phyloP scores from a whole-genome alignment of 2,888 invertebrate genomes.

The Thelaira solivaga region DNA sequence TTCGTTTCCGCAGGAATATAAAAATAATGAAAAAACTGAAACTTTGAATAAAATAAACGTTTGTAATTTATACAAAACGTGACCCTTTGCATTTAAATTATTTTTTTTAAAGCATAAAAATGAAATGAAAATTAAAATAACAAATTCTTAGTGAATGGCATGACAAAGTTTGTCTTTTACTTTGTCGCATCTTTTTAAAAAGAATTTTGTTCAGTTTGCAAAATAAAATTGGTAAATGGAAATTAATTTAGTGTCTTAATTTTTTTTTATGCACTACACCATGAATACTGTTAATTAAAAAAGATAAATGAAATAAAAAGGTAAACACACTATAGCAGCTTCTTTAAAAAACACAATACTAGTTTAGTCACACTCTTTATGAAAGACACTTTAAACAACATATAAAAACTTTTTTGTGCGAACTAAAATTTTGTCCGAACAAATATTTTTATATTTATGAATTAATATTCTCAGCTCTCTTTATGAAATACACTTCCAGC shows the following conservation, averaged over 20 bases:
- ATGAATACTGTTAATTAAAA: too few relatives aligned
- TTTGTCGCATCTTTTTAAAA: conserved; percentile 27
- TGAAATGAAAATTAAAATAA: not conserved
- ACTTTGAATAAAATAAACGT: conserved; percentile 13
- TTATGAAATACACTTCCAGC: too few relatives aligned
- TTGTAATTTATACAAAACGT: conserved; percentile 53
- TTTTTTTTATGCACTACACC: not conserved
- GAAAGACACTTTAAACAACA: too few relatives aligned
- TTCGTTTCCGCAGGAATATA: conserved; percentile 35
- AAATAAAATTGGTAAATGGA: conserved; percentile 27
- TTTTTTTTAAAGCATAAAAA: conserved; percentile 9
- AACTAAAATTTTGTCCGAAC: too few relatives aligned
- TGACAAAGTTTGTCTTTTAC: not conserved
- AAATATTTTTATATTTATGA: too few relatives aligned
- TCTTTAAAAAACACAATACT: too few relatives aligned
- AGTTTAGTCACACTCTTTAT: too few relatives aligned
- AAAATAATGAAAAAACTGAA: conserved; percentile 12
- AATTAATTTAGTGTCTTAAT: not conserved
- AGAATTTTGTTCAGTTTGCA: not conserved
- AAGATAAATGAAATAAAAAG: too few relatives aligned
- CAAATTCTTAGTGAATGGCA: conserved; percentile 7
- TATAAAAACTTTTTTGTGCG: too few relatives aligned
- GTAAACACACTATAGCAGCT: too few relatives aligned
- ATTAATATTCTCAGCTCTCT: too few relatives aligned
- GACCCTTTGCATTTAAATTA: conserved; percentile 46